phyloP scores from a whole-genome alignment of 2,797 vertebrate genomes.

The Melanogrammus aeglefinus region DNA sequence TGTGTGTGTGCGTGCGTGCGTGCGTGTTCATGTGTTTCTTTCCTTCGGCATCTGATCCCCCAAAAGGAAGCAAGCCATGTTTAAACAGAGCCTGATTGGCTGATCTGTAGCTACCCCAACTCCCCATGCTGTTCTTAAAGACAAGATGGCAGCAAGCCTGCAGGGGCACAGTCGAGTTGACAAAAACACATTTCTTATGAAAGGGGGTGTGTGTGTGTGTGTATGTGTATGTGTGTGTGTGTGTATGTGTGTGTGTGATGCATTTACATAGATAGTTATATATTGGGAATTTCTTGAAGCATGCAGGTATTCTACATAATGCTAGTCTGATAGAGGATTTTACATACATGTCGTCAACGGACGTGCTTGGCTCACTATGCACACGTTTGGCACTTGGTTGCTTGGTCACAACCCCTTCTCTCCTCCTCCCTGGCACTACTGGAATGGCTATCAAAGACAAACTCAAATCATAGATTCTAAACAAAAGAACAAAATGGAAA shows the following conservation, averaged over 20 bases:
- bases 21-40: background rate
- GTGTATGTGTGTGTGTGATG: too few relatives aligned
- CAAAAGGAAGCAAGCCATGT: background rate
- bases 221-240: too few relatives aligned
- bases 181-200: background rate
- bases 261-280: background rate
- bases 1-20: too few relatives aligned
- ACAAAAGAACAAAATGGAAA: background rate
- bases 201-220: background rate
- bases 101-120: background rate
- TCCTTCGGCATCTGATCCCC: background rate
- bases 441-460: constrained; percentile 44
- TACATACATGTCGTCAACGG: background rate
- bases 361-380: background rate
- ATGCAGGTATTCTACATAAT: background rate
- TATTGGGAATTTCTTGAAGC: background rate
- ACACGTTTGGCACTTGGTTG: constrained; percentile 54
- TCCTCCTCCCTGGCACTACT: constrained; percentile 53
- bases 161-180: background rate
- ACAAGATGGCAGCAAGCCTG: background rate
- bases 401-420: background rate
- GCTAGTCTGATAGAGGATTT: background rate
- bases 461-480: constrained; percentile 27
- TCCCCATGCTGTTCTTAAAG: background rate
- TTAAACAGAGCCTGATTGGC: background rate